Evolutionary conservation across 1,140 invertebrate species (phyloP), one percentile per base, ranked within the genome.

Genomic region (Bursaphelenchus mucronatus): DNA sequence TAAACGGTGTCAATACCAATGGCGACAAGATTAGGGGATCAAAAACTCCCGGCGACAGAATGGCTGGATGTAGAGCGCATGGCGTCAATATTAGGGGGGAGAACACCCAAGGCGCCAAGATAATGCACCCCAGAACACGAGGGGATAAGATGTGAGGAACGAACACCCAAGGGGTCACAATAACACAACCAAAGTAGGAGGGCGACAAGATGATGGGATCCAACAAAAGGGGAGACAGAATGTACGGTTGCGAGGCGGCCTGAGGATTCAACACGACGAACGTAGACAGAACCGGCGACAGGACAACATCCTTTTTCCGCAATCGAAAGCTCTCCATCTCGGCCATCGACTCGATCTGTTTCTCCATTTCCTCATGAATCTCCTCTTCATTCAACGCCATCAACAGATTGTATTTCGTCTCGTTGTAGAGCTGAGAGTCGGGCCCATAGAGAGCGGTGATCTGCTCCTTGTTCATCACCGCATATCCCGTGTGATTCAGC

Each of bases 401-500:
- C 30, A 30, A 30, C 30, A 30, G 30, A 1, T 30, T 5, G 30
- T 30, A 30, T 30, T 30, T 30, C 30, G 30, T 30, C 30, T 30
- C 53, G 15, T 76, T 71, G 57, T 73, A 76, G 50, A 58, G 76
- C 21, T 67, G 73, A 6, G 71, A 73, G 0, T 58, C 6, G 9
- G 71, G 71, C 3, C 71, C 71, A 44, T 73, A 73, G 17, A 73
- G 43, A 11, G 71, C n/a, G 13, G 55, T 54, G 15, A 73, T 19
- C 58, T 73, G 71, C 0, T 55, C 49, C 30, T 17, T 21, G 30
- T 19, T 70, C 17, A 73, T 44, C 13, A 55, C 30, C 8, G 58
- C 51, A 51, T 75, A 70, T 19, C 71, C 71, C 0, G 74, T 76
- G 1, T 40, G n/a, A 39, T 76, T 77, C 63, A 73, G 41, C 76